phyloP scores from a whole-genome alignment of 2,797 vertebrate genomes.

The Sebastes iracundus region DNA sequence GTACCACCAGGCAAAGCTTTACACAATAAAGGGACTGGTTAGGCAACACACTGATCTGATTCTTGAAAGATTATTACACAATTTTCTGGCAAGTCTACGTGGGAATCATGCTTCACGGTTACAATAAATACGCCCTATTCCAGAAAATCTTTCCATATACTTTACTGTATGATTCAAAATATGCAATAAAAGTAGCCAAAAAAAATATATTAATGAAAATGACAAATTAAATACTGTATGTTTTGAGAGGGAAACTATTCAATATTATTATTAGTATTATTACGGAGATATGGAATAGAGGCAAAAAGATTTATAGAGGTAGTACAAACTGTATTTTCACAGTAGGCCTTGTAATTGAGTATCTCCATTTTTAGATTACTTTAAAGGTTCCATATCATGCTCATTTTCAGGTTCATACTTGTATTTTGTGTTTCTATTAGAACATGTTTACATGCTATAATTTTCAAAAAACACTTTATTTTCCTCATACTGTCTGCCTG shows the following conservation, averaged over 20 bases:
- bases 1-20: neutral
- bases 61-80: neutral
- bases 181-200: neutral
- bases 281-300: neutral
- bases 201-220: neutral
- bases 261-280: neutral
- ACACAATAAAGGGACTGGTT: neutral
- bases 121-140: neutral
- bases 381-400: neutral
- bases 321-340: neutral
- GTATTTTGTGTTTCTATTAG: no score
- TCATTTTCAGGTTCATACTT: no score
- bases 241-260: neutral
- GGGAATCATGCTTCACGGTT: neutral
- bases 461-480: no score
- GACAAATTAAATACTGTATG: neutral
- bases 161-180: neutral
- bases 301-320: neutral
- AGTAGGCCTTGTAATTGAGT: neutral
- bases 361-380: neutral
- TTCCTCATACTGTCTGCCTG: no score
- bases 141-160: neutral
- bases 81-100: neutral
- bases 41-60: neutral
- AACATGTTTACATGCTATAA: no score